Conservation (phyloP, 2,888 invertebrate species). For the Chydorus sphaericus region DNA sequence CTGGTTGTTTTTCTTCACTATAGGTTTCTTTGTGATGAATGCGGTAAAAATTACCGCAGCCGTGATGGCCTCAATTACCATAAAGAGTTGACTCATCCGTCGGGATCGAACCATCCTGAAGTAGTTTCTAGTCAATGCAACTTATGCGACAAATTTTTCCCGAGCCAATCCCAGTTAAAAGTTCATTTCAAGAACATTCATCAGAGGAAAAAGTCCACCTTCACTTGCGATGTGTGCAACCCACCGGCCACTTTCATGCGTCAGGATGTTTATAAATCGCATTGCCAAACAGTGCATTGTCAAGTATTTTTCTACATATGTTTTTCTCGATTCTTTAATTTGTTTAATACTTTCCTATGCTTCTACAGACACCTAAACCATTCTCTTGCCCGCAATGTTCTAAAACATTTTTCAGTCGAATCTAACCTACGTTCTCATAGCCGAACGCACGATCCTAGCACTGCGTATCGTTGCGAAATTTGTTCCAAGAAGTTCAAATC, state of each 20-base stretch:
- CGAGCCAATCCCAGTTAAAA: neutral
- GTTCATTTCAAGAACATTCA: conserved; percentile 2
- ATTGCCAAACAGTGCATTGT: neutral
- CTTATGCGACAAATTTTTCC: neutral
- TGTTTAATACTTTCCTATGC: too few relatives aligned
- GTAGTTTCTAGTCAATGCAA: neutral
- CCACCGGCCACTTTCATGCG: neutral
- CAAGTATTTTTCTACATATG: too few relatives aligned
- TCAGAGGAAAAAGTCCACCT: neutral
- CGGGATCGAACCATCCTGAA: neutral
- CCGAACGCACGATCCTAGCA: neutral
- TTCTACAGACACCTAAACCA: too few relatives aligned
- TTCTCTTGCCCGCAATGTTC: neutral
- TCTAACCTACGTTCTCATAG: neutral
- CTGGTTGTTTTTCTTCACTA: too few relatives aligned
- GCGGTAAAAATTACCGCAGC: neutral
- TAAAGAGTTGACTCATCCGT: neutral
- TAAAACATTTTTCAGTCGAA: neutral
- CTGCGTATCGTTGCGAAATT: neutral
- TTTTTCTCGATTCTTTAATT: too few relatives aligned
- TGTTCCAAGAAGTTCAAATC: conserved; percentile 1
- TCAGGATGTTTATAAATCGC: conserved; percentile 4
- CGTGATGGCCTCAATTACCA: conserved; percentile 6
- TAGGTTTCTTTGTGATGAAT: neutral
- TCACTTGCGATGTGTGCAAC: neutral